A percentile compares a stretch with the other conserved stretches of the same genome.
These are phyloP conservation scores for Coleophora deauratella DNA, from an alignment of 2,888 invertebrate genomes.

Conservation along the genomic window DNA sequence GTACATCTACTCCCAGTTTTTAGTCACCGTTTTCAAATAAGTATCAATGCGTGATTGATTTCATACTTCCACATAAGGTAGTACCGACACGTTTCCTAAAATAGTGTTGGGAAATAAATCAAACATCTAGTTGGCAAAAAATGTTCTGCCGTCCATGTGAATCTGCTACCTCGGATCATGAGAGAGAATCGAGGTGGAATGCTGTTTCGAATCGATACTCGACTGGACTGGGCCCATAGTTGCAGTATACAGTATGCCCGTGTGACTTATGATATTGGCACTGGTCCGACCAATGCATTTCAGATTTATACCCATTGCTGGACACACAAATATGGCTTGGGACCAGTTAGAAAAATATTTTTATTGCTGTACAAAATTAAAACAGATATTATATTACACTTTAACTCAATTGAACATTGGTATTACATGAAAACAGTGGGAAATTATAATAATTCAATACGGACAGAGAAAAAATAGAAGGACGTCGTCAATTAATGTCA, in stretches of 20 bases:
- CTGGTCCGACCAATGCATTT: slow-evolving; percentile 34
- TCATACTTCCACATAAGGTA: slow-evolving; percentile 61
- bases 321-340: no score
- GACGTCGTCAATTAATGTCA: no score
- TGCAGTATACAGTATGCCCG: slow-evolving; percentile 7
- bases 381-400: no score
- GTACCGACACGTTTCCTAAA: slow-evolving; percentile 66
- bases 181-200: slow-evolving; percentile 51
- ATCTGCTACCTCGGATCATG: slow-evolving; percentile 57
- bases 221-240: no score
- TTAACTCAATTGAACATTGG: no score
- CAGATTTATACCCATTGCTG: slow-evolving; percentile 16
- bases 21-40: slow-evolving; percentile 23
- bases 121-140: slow-evolving; percentile 54
- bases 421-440: no score
- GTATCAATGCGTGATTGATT: slow-evolving; percentile 51
- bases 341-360: neutral
- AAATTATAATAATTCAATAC: no score
- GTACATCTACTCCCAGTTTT: slow-evolving; percentile 37
- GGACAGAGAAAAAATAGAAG: no score
- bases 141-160: slow-evolving; percentile 53
- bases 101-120: slow-evolving; percentile 71
- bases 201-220: slow-evolving; percentile 14
- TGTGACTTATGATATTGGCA: slow-evolving; percentile 36
- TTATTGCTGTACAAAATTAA: neutral